Base-by-base conservation (phyloP, 1,140 invertebrate genomes). In the Rhagoletis pomonella region DNA sequence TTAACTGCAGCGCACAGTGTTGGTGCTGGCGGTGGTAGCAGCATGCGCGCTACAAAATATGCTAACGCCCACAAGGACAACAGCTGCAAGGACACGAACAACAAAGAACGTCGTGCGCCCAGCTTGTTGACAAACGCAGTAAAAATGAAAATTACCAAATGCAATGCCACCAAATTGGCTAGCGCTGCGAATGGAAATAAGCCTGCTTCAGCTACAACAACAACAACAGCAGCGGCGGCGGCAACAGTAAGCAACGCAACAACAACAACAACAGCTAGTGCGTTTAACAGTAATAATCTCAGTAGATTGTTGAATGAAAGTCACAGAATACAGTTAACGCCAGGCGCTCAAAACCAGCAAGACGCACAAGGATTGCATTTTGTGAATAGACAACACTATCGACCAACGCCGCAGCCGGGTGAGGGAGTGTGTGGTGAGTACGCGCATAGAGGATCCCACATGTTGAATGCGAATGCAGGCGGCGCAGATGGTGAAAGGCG, bases 81-180 rank as follows among this genome's bases (percentile, higher is more conserved):
- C 64, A 92, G 90, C 29, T 29, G 29, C 60, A 92, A 91, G 88
- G 90, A 91, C 17, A 55, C 14, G 47, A 59, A 19, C 17, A 84
- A 19, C 17, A 84, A 87, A 50, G 85, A 81, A 0, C 86, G 65
- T 14, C 88, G 65, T 58, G 77, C 60, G 84, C 39, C 87, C 6
- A 90, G 89, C 64, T 89, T 92, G 77, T 86, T 92, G 9, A 84
- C 89, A 10, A 92, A 90, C 88, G 91, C 91, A 47, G 91, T 89
- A 64, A 91, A 92, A 87, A 91, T 90, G 89, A 91, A 91, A 89
- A 92, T 92, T 60, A 89, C 88, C 55, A 92, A 89, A 88, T 89
- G 91, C 14, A 87, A 89, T 86, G 88, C 89, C 44, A 91, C 90
- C 44, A 92, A 91, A 55, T 85, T 85, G 59, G 47, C 87, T 1